Evolutionary conservation across 2,888 invertebrate species (phyloP).

Genomic region (Venusia cambrica): DNA sequence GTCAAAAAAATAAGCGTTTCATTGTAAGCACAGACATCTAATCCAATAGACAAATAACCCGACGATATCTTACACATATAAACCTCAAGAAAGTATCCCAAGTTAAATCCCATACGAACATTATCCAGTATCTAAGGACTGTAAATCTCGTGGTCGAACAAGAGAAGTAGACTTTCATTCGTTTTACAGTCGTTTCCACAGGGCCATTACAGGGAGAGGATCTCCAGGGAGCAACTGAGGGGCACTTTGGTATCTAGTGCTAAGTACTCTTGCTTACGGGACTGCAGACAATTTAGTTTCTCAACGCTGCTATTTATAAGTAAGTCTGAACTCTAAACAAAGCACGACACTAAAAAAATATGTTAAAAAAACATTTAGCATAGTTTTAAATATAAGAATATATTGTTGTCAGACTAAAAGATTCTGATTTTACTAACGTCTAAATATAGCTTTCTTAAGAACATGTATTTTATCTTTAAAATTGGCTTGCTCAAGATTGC

Average conservation of each 20-base stretch:
- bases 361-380: too few species aligned
- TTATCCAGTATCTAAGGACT: constrained; percentile 51
- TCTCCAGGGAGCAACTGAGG: constrained; percentile 53
- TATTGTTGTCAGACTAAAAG: too few species aligned
- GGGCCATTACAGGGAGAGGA: constrained; percentile 63
- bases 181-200: constrained; percentile 63
- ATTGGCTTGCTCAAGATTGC: constrained; percentile 7
- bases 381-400: too few species aligned
- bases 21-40: constrained; percentile 16
- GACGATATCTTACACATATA: constrained; percentile 22
- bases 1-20: constrained; percentile 1
- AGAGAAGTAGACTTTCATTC: constrained; percentile 57
- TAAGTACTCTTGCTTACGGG: constrained; percentile 13
- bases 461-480: constrained; percentile 6
- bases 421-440: constrained; percentile 1
- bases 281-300: constrained; percentile 6
- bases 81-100: constrained; percentile 26
- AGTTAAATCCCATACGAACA: constrained; percentile 40
- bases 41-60: constrained; percentile 8
- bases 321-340: too few species aligned
- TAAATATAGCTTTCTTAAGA: neutral
- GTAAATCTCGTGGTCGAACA: constrained; percentile 65
- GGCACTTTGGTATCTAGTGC: constrained; percentile 39
- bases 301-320: too few species aligned
- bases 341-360: too few species aligned